Evolutionary conservation across 2,113 vertebrate genomes (phyloP).

Genomic region (Maccullochella peelii): DNA sequence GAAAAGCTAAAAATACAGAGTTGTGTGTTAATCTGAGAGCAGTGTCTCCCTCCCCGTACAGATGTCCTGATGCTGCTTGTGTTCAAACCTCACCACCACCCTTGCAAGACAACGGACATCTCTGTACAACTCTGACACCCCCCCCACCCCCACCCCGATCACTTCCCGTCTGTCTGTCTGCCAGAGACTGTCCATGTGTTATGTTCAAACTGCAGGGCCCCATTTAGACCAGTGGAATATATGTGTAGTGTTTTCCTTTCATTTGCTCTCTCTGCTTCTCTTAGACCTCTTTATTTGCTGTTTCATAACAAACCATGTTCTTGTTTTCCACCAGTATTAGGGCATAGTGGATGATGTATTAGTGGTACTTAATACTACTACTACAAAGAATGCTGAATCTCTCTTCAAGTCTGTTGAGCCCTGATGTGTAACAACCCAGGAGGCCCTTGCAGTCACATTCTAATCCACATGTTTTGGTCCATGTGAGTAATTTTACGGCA

Average conservation of each 20-base stretch:
- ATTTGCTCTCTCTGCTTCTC: constrained; percentile 65
- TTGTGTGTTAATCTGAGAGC: constrained; percentile 15
- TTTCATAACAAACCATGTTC: constrained; percentile 52
- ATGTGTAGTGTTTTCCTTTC: constrained; percentile 78
- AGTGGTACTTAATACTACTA: neutral
- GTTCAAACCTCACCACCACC: constrained; percentile 59
- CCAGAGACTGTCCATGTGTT: constrained; percentile 55
- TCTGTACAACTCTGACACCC: constrained; percentile 75
- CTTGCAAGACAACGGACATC: constrained; percentile 76
- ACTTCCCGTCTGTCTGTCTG: constrained; percentile 54
- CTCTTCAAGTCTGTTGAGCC: constrained; percentile 5
- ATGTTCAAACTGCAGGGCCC: constrained; percentile 68
- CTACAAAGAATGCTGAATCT: constrained; percentile 15
- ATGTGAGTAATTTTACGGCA: constrained; percentile 11
- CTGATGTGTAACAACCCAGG: neutral
- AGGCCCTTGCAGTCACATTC: constrained; percentile 14
- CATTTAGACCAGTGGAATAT: constrained; percentile 82
- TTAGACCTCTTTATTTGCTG: constrained; percentile 78
- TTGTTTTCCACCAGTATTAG: constrained; percentile 74
- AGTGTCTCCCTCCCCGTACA: neutral
- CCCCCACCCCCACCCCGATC: neutral
- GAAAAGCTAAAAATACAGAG: constrained; percentile 47
- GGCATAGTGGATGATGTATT: constrained; percentile 38
- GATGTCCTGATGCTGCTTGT: neutral
- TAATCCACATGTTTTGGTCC: constrained; percentile 16